Conservation (phyloP, 1,140 invertebrate genomes). For the Drosophila arizonae region DNA sequence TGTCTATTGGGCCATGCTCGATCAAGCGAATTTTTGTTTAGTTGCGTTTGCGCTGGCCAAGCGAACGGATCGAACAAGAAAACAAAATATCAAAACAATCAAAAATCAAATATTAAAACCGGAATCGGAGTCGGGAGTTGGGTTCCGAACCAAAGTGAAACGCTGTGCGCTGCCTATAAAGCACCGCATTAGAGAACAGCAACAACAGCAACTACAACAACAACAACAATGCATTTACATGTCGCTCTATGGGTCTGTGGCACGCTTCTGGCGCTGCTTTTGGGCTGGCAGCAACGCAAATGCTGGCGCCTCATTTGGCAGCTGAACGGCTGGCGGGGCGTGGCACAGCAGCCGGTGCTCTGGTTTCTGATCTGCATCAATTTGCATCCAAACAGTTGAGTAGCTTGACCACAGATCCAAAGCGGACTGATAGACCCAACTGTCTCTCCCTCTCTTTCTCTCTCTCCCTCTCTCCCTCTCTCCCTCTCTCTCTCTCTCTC, state of each 20-base stretch:
- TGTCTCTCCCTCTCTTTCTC: neutral
- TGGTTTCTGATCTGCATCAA: constrained; percentile 72
- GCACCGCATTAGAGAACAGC: constrained; percentile 55
- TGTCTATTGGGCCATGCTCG: constrained; percentile 1
- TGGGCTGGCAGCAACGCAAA: constrained; percentile 73
- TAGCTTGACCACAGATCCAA: neutral
- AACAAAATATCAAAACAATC: too few relatives aligned
- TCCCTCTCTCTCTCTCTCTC: neutral
- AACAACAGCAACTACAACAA: neutral
- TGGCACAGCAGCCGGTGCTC: constrained; percentile 70
- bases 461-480: too few relatives aligned
- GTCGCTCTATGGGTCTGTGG: constrained; percentile 67
- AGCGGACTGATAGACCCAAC: too few relatives aligned
- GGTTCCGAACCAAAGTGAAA: neutral
- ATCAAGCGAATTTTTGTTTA: constrained; percentile 6
- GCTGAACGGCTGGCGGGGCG: constrained; percentile 74
- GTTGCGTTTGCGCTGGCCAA: constrained; percentile 40
- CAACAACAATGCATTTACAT: constrained; percentile 51
- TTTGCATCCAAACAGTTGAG: constrained; percentile 76
- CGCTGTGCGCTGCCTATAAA: constrained; percentile 55
- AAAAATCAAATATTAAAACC: neutral
- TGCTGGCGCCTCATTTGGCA: constrained; percentile 81
- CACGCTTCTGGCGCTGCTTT: constrained; percentile 51
- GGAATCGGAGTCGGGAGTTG: constrained; percentile 6
- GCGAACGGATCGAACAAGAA: constrained; percentile 22